Conservation (phyloP, 2,888 invertebrate species). For the Mylabris sibirica region DNA sequence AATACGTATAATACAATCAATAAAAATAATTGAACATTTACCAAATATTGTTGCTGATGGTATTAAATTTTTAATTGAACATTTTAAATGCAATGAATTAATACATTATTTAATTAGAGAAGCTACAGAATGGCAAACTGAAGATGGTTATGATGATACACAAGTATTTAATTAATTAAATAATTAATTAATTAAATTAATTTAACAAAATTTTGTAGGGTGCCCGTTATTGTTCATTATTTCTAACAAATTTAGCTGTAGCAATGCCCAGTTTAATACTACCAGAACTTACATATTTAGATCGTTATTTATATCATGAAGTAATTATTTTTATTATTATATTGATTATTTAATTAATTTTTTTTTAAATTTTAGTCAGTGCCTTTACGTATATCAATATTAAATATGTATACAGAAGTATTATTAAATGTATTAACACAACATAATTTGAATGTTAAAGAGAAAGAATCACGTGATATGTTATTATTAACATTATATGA, state of each 20-base stretch:
- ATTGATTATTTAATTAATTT: conserved; percentile 8
- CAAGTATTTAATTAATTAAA: conserved; percentile 52
- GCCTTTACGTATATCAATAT: conserved; percentile 78
- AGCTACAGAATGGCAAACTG: conserved; percentile 73
- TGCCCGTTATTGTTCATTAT: conserved; percentile 50
- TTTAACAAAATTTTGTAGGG: conserved; percentile 47
- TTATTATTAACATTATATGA: conserved; percentile 81
- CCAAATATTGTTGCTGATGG: conserved; percentile 74
- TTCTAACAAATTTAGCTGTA: conserved; percentile 55
- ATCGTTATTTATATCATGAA: conserved; percentile 53
- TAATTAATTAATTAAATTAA: background rate
- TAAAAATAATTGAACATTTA: conserved; percentile 79
- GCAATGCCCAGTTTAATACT: conserved; percentile 57
- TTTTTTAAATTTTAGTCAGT: conserved; percentile 64
- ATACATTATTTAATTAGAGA: conserved; percentile 78
- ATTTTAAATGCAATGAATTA: conserved; percentile 73
- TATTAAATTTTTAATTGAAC: conserved; percentile 72
- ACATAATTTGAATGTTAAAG: conserved; percentile 64
- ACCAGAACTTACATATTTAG: conserved; percentile 56
- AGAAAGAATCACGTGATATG: conserved; percentile 69
- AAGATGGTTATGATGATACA: conserved; percentile 61
- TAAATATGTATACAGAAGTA: conserved; percentile 84
- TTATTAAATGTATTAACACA: conserved; percentile 75
- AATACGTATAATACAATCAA: conserved; percentile 74
- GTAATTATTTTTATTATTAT: conserved; percentile 44